Base-by-base conservation (phyloP, 53 echinoderm and acorn worm species). In the Paracentrotus lividus region DNA sequence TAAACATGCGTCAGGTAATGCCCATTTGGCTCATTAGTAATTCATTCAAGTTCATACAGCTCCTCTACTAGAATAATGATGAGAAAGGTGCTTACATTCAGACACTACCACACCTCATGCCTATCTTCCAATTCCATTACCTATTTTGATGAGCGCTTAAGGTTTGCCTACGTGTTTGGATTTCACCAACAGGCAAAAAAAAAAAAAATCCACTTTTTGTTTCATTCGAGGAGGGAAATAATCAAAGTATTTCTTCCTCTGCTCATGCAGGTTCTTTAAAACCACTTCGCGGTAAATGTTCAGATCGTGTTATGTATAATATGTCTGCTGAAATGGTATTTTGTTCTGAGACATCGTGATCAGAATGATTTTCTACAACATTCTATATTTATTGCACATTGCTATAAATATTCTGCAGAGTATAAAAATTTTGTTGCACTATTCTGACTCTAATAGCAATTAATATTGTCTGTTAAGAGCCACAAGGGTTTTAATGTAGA, bases 1-100 rank as follows among this genome's bases (percentile, higher is more conserved):
- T 89, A 61, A 89, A 60, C 60, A 89, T 89, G 90, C 58, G 90
- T 45, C 65, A 64, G 90, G 60, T 64, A 40, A 42, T 64, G 58
- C 65, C 90, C 65, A 59, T 57, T 64, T 89, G 90, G 58, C 60
- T 14, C 90, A 89, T 89, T 89, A 89, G 61, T 59, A 89, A 89
- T 89, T 89, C 90, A 89, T 89, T 64, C 90, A 89, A 89, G 90
- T 89, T 89, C 90, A 89, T 45, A 61, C 65, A 42, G 33, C 60
- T 40, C 42, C 90, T 33, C 27, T 34, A 9, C n/a, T 64, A 42
- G 90, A 89, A 89, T 89, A 42, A 65, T 89, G 27, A 89, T 89
- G 42, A 65, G 66, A 7, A 42, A 24, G 54, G 34, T 56, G 34
- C 56, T 33, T 55, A 56, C 87, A 87, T 87, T 54, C 87, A 55